phyloP scores from a whole-genome alignment of 2,797 vertebrate species.

The Coregonus ussuriensis region DNA sequence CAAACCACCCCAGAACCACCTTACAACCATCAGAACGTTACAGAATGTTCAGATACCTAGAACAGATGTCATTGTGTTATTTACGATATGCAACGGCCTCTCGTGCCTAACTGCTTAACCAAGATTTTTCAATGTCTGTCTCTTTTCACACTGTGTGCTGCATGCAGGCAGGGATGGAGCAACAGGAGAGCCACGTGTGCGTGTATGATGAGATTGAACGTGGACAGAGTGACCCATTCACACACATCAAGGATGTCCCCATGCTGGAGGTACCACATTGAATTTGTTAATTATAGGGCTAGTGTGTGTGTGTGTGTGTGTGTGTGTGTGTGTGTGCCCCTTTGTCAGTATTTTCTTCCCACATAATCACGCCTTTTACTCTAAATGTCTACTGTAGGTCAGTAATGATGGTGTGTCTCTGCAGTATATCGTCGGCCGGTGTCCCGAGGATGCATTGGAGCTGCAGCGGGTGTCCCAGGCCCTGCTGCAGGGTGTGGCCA shows the following conservation, averaged over 20 bases:
- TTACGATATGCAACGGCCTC: background rate
- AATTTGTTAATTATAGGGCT: constrained; percentile 17
- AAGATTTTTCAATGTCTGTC: background rate
- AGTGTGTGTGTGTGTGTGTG: background rate
- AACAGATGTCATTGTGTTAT: background rate
- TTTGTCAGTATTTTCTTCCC: background rate
- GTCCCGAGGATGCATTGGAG: constrained; percentile 65
- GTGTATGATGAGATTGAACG: constrained; percentile 49
- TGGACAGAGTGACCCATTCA: constrained; percentile 36
- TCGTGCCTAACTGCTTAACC: background rate
- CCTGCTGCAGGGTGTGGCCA: constrained; percentile 76
- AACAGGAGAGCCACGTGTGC: constrained; percentile 32
- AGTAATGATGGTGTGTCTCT: constrained; percentile 20
- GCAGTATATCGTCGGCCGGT: constrained; percentile 46
- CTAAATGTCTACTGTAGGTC: background rate
- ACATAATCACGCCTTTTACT: background rate
- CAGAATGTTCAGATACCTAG: background rate
- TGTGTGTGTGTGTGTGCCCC: background rate
- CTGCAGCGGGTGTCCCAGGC: constrained; percentile 69
- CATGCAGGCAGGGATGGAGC: constrained; percentile 24
- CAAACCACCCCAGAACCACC: background rate
- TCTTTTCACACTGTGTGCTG: background rate
- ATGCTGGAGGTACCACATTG: constrained; percentile 60
- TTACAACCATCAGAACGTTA: background rate
- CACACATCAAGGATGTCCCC: constrained; percentile 34